Evolutionary conservation across 1,140 invertebrate species (phyloP).

Genomic region (Trachymyrmex septentrionalis): DNA sequence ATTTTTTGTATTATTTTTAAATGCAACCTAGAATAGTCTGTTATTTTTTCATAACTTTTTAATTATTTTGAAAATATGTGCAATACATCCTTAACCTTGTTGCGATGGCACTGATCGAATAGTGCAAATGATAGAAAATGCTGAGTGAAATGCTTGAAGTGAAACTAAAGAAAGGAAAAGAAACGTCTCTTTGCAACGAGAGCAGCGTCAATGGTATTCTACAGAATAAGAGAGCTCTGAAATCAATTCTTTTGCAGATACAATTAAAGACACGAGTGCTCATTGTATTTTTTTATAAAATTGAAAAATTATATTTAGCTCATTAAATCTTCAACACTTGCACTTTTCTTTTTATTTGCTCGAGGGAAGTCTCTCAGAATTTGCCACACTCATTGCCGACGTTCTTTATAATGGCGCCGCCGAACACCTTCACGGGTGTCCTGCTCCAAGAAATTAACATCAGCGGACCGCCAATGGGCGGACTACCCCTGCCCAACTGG

Average conservation of each 20-base stretch:
- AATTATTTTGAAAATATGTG: too few species aligned
- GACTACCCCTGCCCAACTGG: slow-evolving; percentile 86
- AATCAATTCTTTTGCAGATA: background rate
- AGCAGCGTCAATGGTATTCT: background rate
- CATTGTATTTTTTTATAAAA: background rate
- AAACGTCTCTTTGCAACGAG: background rate
- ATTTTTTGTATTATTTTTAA: too few species aligned
- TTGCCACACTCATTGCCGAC: slow-evolving; percentile 85
- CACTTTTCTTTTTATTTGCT: background rate
- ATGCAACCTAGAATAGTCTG: too few species aligned
- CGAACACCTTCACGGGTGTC: slow-evolving; percentile 87
- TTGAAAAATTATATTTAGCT: background rate
- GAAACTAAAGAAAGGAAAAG: background rate
- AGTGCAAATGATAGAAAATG: background rate
- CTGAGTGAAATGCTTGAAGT: background rate
- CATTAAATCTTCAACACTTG: background rate
- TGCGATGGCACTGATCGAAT: slow-evolving; percentile 24
- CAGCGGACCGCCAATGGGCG: slow-evolving; percentile 81
- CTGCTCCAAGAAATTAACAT: slow-evolving; percentile 87
- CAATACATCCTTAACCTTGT: background rate
- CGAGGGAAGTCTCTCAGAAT: slow-evolving; percentile 79
- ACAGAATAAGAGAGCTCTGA: background rate
- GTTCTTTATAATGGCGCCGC: slow-evolving; percentile 87
- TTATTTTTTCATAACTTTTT: too few species aligned
- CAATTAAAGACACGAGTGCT: background rate